These are phyloP conservation scores for Drosophila glabriapex DNA, from an alignment of 2,888 invertebrate species.

Conservation along the genomic window DNA sequence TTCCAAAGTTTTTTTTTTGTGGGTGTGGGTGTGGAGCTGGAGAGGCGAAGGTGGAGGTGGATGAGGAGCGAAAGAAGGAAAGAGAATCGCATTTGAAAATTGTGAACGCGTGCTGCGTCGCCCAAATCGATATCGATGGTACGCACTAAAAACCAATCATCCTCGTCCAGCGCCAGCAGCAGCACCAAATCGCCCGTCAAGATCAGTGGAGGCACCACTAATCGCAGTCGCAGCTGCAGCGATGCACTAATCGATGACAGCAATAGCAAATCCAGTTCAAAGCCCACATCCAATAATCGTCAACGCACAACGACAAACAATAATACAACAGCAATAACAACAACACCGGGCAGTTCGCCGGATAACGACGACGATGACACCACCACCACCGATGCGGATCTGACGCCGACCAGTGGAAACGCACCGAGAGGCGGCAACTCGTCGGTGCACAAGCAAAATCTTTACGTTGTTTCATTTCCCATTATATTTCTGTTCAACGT, in stretches of 20 bases:
- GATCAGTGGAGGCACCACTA: slow-evolving; percentile 70
- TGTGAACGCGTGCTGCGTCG: slow-evolving; percentile 49
- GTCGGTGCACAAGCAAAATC: slow-evolving; percentile 94
- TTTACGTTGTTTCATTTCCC: slow-evolving; percentile 95
- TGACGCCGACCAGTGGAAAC: slow-evolving; percentile 67
- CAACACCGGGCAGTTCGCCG: slow-evolving; percentile 78
- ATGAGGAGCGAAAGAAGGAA: background rate
- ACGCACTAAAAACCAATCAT: slow-evolving; percentile 85
- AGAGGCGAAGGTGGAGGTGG: slow-evolving; percentile 45
- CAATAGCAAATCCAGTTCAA: slow-evolving; percentile 65
- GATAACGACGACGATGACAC: slow-evolving; percentile 65
- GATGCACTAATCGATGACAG: slow-evolving; percentile 82
- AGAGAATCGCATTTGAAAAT: slow-evolving; percentile 27
- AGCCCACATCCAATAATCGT: slow-evolving; percentile 53
- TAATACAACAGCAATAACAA: slow-evolving; percentile 30
- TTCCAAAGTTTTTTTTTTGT: slow-evolving; percentile 16
- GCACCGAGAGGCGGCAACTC: slow-evolving; percentile 86
- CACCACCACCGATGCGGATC: slow-evolving; percentile 68
- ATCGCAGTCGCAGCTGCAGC: slow-evolving; percentile 84
- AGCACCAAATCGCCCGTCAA: slow-evolving; percentile 84
- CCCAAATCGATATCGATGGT: slow-evolving; percentile 83
- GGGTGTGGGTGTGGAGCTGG: slow-evolving; percentile 29
- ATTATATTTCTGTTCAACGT: slow-evolving; percentile 94
- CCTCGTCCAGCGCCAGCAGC: slow-evolving; percentile 83
- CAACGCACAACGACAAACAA: slow-evolving; percentile 28